These are phyloP conservation scores for Spheniscus humboldti DNA, from an alignment of 2,797 vertebrate genomes.

Conservation along the genomic window DNA sequence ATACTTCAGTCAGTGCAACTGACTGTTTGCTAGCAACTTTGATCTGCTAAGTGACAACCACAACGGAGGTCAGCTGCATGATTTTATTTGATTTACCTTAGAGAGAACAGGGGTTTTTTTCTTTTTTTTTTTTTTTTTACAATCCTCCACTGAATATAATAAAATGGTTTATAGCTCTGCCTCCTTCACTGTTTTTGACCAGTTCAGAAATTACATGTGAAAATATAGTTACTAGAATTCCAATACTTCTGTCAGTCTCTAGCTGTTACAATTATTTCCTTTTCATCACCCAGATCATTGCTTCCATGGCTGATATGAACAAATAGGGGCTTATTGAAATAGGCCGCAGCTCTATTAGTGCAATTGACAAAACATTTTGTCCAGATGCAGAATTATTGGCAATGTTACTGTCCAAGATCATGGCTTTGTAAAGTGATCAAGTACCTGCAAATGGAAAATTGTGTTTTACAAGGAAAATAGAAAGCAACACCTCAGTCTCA, in stretches of 20 bases:
- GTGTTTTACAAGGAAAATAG: neutral
- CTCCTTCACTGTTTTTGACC: neutral
- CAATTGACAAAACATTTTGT: neutral
- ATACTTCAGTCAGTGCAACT: neutral
- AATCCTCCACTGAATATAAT: neutral
- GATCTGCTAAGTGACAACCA: neutral
- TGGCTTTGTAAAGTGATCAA: neutral
- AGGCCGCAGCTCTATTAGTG: neutral
- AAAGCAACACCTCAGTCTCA: neutral
- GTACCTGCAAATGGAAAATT: neutral
- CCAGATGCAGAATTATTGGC: neutral
- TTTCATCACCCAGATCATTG: neutral
- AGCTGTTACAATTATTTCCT: neutral
- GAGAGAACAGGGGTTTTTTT: neutral
- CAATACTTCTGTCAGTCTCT: neutral
- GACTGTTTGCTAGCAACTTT: neutral
- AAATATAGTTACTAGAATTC: neutral
- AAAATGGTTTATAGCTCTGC: neutral
- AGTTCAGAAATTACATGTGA: neutral
- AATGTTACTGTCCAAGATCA: neutral
- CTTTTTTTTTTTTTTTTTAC: neutral
- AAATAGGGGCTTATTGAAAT: neutral
- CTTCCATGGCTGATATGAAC: neutral
- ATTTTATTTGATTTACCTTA: neutral
- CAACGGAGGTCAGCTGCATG: neutral